Evolutionary conservation across 2,888 invertebrate genomes (phyloP).

Genomic region (Notodonta dromedarius): DNA sequence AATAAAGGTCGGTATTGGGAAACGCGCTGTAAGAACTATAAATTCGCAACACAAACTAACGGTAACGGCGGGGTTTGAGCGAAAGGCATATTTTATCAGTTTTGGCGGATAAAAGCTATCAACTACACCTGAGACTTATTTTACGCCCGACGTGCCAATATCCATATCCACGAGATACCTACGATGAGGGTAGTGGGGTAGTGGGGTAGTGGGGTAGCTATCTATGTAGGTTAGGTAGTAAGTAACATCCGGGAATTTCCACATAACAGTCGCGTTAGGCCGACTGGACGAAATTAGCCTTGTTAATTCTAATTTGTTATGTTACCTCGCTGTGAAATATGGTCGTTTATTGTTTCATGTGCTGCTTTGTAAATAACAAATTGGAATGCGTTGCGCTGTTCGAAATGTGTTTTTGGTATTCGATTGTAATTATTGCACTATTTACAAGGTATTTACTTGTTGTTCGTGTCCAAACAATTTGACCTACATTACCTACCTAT

Average conservation of each 20-base stretch:
- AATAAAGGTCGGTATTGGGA: conserved; percentile 17
- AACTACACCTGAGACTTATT: conserved; percentile 81
- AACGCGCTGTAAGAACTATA: conserved; percentile 46
- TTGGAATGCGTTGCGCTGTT: conserved; percentile 22
- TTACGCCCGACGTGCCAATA: conserved; percentile 78
- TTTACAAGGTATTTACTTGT: conserved; percentile 14
- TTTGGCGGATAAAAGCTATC: conserved; percentile 79
- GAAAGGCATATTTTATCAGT: conserved; percentile 77
- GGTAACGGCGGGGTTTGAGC: conserved; percentile 56
- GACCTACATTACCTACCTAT: too few species aligned
- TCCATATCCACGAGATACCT: conserved; percentile 54
- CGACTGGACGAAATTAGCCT: conserved; percentile 52
- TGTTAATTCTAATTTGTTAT: conserved; percentile 61
- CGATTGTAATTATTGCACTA: conserved; percentile 27
- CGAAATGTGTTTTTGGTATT: conserved; percentile 25
- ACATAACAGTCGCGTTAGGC: conserved; percentile 57
- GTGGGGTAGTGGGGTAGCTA: conserved; percentile 12
- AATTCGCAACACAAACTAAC: conserved; percentile 60
- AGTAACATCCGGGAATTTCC: conserved; percentile 44
- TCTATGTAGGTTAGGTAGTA: conserved; percentile 15
- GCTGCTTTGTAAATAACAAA: conserved; percentile 34
- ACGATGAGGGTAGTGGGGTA: conserved; percentile 9
- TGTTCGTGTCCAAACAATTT: too few species aligned
- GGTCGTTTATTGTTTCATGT: conserved; percentile 49
- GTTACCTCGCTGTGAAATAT: conserved; percentile 42